These are phyloP conservation scores for Nomada ruficornis DNA, from an alignment of 2,888 invertebrate genomes.

Conservation along the genomic window DNA sequence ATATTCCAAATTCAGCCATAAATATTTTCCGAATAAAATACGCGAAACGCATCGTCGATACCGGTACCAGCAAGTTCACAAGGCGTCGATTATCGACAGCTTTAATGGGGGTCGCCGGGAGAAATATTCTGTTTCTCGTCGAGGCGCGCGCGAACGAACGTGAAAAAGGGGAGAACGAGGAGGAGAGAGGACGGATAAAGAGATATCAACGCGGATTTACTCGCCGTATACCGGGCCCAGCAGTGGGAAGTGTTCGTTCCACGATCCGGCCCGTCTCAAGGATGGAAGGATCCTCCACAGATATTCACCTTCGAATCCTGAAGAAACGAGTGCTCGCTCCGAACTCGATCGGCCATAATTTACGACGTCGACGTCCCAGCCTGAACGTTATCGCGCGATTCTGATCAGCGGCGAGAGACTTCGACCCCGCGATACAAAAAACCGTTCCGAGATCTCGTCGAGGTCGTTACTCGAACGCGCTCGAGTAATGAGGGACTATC, in stretches of 20 bases:
- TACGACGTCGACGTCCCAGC: slow-evolving; percentile 67
- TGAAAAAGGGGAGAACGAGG: not conserved
- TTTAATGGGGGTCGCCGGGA: slow-evolving; percentile 14
- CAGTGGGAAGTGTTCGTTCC: slow-evolving; percentile 49
- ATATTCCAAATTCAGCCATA: not conserved
- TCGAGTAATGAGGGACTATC: slow-evolving; percentile 76
- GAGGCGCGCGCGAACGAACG: slow-evolving; percentile 18
- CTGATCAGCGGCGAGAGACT: slow-evolving; percentile 73
- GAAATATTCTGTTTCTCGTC: slow-evolving; percentile 38
- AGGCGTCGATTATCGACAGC: slow-evolving; percentile 41
- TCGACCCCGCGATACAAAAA: slow-evolving; percentile 74
- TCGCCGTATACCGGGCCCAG: slow-evolving; percentile 46
- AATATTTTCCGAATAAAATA: not conserved
- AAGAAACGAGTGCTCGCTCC: slow-evolving; percentile 62
- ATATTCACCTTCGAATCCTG: slow-evolving; percentile 65
- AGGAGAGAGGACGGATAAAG: slow-evolving; percentile 40
- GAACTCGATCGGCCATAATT: slow-evolving; percentile 78
- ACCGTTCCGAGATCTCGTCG: slow-evolving; percentile 70
- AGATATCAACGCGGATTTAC: slow-evolving; percentile 66
- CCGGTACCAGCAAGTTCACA: not conserved
- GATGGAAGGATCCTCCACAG: slow-evolving; percentile 64
- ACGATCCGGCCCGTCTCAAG: slow-evolving; percentile 46
- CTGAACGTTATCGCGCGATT: slow-evolving; percentile 74
- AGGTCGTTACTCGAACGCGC: slow-evolving; percentile 73
- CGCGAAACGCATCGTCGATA: not conserved